Evolutionary conservation across 2,113 vertebrate species (phyloP).

Genomic region (Trichechus manatus): DNA sequence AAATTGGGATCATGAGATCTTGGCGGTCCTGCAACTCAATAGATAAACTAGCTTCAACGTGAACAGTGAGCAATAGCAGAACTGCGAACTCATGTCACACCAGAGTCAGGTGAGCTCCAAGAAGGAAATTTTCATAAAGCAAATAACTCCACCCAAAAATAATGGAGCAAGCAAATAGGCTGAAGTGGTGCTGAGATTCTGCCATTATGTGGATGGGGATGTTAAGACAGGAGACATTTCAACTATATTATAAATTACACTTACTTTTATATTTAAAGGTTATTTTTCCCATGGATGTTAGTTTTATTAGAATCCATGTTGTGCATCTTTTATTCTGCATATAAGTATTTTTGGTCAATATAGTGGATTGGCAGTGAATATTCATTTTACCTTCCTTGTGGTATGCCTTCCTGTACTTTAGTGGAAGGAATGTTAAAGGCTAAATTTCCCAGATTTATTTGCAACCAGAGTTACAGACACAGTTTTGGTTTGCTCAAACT

Average conservation of each 20-base stretch:
- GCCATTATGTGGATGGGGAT: too few species aligned
- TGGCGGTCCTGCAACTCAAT: neutral
- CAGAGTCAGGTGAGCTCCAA: neutral
- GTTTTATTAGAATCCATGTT: neutral
- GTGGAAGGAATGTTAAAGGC: neutral
- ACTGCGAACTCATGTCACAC: neutral
- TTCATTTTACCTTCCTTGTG: neutral
- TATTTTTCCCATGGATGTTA: too few species aligned
- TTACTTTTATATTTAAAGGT: too few species aligned
- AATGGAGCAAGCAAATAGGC: too few species aligned
- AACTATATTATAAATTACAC: too few species aligned
- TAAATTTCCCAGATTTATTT: neutral
- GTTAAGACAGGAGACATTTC: too few species aligned
- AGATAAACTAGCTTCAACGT: neutral
- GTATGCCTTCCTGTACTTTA: neutral
- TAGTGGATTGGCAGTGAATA: neutral
- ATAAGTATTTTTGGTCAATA: neutral
- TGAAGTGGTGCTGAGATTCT: too few species aligned
- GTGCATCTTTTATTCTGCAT: neutral
- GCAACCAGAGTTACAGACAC: neutral
- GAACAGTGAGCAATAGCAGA: neutral
- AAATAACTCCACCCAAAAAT: too few species aligned
- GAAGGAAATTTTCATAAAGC: too few species aligned
- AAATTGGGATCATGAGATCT: neutral
- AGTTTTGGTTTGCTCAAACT: constrained; percentile 3